Base-by-base conservation (phyloP, 92 coral and sea anemone species). In the Epizoanthus scotinus region DNA sequence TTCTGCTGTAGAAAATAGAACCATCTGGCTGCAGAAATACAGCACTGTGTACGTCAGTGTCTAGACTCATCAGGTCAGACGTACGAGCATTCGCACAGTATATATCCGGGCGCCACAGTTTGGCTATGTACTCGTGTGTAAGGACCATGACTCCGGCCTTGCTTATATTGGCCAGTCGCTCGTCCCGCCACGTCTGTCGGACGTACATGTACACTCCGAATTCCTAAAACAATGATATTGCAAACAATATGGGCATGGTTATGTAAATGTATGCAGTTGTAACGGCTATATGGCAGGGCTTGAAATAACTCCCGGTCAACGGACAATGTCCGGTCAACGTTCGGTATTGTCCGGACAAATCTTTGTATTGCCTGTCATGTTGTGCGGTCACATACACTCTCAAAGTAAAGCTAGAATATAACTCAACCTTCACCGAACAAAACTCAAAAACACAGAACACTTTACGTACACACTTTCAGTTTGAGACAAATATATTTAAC, bases 81-180 rank as follows among this genome's bases (percentile, higher is more conserved):
- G 59, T 57, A 26, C 96, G 90, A 0, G 98, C 96, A 69, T 92
- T 92, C 21, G 84, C 52, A 49, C 91, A 92, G 31, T 82, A 89
- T 14, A 97, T 88, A 18, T 92, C 98, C 2, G 98, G 98, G 8
- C 78, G 79, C 98, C 98, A 94, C 5, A 94, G 31, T 4, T 62
- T 24, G 21, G 56, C 58, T 62, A 90, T 84, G 8, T 92, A 72
- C 21, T 88, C 88, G 15, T 91, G 85, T 7, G 79, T 64, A 40
- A 94, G 69, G 8, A 79, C 68, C 31, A 90, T 66, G 3, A 89
- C 65, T 3, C 59, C 63, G n/a, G n/a, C n/a, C 50, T 88, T 84
- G 42, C 87, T 88, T 13, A 90, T 77, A 77, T 88, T 82, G 52
- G 86, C 89, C 19, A 94, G 85, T 2, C 98, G 93, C 9, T 86